These are phyloP conservation scores for Sesamia nonagrioides DNA, from an alignment of 1,140 invertebrate species.

Conservation along the genomic window DNA sequence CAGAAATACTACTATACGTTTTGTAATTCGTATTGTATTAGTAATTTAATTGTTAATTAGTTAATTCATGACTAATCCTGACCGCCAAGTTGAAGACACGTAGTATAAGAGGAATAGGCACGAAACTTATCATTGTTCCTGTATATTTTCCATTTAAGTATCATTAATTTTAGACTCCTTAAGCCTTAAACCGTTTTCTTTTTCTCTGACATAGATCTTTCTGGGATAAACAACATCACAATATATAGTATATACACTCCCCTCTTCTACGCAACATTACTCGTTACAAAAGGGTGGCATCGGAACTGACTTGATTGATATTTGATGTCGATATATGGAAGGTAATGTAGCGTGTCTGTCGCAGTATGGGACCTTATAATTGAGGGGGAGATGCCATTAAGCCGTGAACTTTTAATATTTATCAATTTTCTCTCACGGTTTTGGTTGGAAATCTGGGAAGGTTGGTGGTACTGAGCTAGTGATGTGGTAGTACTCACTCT, in stretches of 20 bases:
- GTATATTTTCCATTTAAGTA: no score
- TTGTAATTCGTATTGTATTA: no score
- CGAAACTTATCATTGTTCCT: no score
- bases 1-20: no score
- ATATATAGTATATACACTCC: constrained; percentile 11
- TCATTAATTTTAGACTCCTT: no score
- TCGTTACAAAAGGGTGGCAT: constrained; percentile 59
- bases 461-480: not conserved
- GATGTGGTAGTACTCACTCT: not conserved
- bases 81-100: no score
- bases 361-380: constrained; percentile 22
- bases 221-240: not conserved
- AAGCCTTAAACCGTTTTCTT: no score
- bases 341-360: constrained; percentile 69
- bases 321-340: constrained; percentile 67
- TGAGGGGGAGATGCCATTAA: constrained; percentile 16
- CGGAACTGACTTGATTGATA: constrained; percentile 65
- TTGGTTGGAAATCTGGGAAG: not conserved
- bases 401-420: constrained; percentile 13
- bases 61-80: no score
- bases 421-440: constrained; percentile 19
- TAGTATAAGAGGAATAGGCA: no score
- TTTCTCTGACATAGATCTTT: not conserved
- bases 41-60: no score
- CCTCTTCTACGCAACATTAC: constrained; percentile 65